A percentile compares a stretch with the other conserved stretches of the same genome.
phyloP scores from a whole-genome alignment of 2,797 vertebrate species.

The Cirrhinus molitorella region DNA sequence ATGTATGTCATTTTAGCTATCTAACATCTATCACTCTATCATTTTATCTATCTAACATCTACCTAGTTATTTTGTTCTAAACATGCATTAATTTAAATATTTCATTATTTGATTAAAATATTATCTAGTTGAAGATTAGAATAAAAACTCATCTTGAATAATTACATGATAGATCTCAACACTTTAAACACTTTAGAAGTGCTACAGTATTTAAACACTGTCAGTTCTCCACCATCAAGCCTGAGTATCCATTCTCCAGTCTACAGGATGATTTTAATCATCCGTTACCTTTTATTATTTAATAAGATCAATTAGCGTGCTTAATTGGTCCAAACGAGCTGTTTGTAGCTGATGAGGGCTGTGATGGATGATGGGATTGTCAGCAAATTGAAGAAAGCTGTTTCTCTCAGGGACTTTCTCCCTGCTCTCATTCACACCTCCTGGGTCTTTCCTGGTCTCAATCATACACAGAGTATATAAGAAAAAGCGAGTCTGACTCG shows the following conservation, averaged over 20 bases:
- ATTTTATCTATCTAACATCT: too few species aligned
- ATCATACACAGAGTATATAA: background rate
- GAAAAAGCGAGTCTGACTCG: background rate
- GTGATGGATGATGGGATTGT: slow-evolving; percentile 48
- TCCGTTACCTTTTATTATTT: slow-evolving; percentile 57
- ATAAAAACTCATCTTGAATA: too few species aligned
- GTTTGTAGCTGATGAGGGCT: slow-evolving; percentile 38
- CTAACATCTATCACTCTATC: too few species aligned
- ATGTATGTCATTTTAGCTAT: too few species aligned
- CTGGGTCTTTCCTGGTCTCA: background rate
- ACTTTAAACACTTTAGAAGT: too few species aligned
- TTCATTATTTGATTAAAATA: too few species aligned
- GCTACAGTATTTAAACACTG: background rate
- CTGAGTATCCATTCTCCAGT: slow-evolving; percentile 6
- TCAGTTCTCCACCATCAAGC: background rate
- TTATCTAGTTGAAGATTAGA: too few species aligned
- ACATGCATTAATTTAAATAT: too few species aligned
- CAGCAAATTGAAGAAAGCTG: slow-evolving; percentile 33
- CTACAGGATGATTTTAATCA: slow-evolving; percentile 32
- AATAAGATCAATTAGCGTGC: slow-evolving; percentile 65
- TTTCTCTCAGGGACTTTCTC: background rate
- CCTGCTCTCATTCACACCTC: background rate
- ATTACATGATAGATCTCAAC: background rate
- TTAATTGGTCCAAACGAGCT: slow-evolving; percentile 68
- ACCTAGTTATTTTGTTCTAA: too few species aligned